Percentiles rank a stretch among this genome's conserved stretches.
Evolutionary conservation across 2,888 invertebrate species (phyloP).

Genomic region (Sussaba pulchella): DNA sequence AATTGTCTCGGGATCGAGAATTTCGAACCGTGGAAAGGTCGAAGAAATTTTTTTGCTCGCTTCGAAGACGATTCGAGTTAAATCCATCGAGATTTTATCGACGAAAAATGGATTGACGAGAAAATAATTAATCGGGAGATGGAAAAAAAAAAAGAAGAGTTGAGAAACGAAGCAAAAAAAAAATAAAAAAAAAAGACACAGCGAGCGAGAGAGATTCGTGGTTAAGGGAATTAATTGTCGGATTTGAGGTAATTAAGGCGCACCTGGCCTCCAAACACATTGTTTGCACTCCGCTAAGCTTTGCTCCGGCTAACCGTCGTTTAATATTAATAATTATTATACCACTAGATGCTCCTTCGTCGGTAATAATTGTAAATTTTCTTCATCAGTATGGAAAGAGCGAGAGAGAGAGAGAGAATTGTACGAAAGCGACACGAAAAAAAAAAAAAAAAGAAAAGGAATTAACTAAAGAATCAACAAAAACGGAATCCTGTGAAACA

Average conservation of each 20-base stretch:
- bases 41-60: too few species aligned
- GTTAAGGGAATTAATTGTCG: slow-evolving; percentile 56
- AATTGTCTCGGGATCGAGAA: slow-evolving; percentile 16
- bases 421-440: slow-evolving; percentile 56
- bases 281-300: slow-evolving; percentile 91
- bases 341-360: slow-evolving; percentile 74
- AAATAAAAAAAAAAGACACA: slow-evolving; percentile 61
- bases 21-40: too few species aligned
- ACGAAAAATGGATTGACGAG: slow-evolving; percentile 62
- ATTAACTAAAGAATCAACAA: slow-evolving; percentile 49
- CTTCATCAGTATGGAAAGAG: slow-evolving; percentile 54
- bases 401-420: slow-evolving; percentile 38
- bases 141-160: slow-evolving; percentile 31
- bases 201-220: slow-evolving; percentile 53
- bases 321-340: slow-evolving; percentile 76
- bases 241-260: slow-evolving; percentile 75
- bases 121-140: slow-evolving; percentile 32
- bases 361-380: slow-evolving; percentile 71
- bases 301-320: slow-evolving; percentile 79
- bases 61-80: too few species aligned
- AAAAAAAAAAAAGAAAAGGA: slow-evolving; percentile 59
- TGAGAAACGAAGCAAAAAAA: slow-evolving; percentile 68
- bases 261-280: slow-evolving; percentile 94
- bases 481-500: slow-evolving; percentile 62
- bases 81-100: slow-evolving; percentile 8